Percentiles rank a stretch among this genome's conserved stretches.
Conservation (phyloP, 2,113 vertebrate species). For the Tyrannus savana region DNA sequence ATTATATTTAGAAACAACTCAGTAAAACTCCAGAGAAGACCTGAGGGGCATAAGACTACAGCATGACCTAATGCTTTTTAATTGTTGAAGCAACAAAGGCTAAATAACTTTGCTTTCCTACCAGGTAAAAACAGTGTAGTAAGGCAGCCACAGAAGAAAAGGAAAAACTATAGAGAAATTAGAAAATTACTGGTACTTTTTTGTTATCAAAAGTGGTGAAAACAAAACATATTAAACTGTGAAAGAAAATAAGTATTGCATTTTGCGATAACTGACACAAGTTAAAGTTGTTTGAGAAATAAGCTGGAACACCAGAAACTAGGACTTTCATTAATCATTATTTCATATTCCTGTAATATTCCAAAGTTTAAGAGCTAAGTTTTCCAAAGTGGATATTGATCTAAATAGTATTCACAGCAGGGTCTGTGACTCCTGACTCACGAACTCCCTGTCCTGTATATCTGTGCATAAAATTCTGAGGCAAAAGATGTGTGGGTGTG, state of each 20-base stretch:
- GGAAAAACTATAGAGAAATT: not conserved
- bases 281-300: not conserved
- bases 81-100: conserved; percentile 1
- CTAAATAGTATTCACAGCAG: not conserved
- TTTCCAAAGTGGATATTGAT: not conserved
- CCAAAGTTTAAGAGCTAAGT: not conserved
- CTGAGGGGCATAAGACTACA: not conserved
- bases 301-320: not conserved
- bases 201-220: not conserved
- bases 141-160: not conserved
- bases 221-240: not conserved
- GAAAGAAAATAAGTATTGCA: not conserved
- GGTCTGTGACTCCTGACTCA: not conserved
- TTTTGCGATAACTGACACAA: not conserved
- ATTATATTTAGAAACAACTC: conserved; percentile 4
- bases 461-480: not conserved
- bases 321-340: not conserved
- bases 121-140: not conserved
- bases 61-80: not conserved
- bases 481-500: not conserved
- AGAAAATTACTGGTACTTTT: not conserved
- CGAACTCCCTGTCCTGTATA: not conserved
- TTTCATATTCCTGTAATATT: not conserved
- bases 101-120: not conserved
- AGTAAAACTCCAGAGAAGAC: not conserved